These are phyloP conservation scores for Pseudomugil gertrudae DNA, from an alignment of 2,797 vertebrate genomes.

Conservation along the genomic window DNA sequence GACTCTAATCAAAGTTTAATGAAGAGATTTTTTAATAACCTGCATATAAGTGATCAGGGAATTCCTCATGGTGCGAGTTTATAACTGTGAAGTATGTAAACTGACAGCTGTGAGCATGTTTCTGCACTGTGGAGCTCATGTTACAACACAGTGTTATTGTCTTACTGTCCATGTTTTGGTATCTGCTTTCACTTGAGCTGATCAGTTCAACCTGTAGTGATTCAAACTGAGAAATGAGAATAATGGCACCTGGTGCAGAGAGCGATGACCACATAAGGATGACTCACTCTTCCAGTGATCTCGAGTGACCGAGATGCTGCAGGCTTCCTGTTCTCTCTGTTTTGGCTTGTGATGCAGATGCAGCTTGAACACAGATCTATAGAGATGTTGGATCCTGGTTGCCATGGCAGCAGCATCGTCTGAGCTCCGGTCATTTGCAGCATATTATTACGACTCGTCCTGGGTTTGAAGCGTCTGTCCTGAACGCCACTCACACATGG, in stretches of 20 bases:
- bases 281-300: slow-evolving; percentile 11
- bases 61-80: neutral
- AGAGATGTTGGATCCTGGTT: slow-evolving; percentile 41
- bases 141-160: neutral
- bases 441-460: slow-evolving; percentile 19
- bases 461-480: slow-evolving; percentile 4
- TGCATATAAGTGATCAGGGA: slow-evolving; percentile 9
- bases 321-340: neutral
- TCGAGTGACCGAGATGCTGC: slow-evolving; percentile 5
- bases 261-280: neutral
- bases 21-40: slow-evolving; percentile 16
- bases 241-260: neutral
- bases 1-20: slow-evolving; percentile 41
- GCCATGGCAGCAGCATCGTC: slow-evolving; percentile 46
- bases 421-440: slow-evolving; percentile 25
- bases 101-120: neutral
- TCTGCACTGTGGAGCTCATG: neutral
- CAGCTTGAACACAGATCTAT: slow-evolving; percentile 27
- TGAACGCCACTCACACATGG: slow-evolving; percentile 10
- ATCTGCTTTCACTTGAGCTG: neutral
- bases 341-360: slow-evolving; percentile 13
- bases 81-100: slow-evolving; percentile 6
- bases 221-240: slow-evolving; percentile 7
- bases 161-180: neutral
- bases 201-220: neutral